Base-by-base conservation (phyloP, 2,797 vertebrate species). In the Labroides dimidiatus region DNA sequence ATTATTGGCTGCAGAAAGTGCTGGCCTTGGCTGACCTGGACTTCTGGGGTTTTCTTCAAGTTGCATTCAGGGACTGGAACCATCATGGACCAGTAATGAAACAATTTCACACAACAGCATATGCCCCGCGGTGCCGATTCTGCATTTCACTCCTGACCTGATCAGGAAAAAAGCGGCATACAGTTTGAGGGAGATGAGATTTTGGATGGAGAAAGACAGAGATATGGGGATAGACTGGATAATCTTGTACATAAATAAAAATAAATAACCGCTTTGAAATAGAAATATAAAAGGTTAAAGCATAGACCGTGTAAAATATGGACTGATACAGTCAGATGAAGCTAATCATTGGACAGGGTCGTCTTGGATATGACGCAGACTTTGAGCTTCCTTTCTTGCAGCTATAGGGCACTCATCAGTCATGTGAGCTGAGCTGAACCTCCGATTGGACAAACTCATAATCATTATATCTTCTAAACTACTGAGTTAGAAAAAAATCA, bases 51-150 rank as follows among this genome's bases (percentile, higher is more conserved):
- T 75, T 63, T 58, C 21, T 21, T 21, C 0, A 30, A 61, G 56
- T 62, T 63, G 71, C 72, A 66, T 50, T 66, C 44, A 69, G 73
- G 44, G 70, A 73, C 65, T 33, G 57, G 64, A 80, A 72, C 76
- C 77, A 71, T 75, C 49, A 42, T 42, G 61, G 53, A 69, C 49
- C 50, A 71, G 66, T 78, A 88, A 89, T 91, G 84, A 87, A 91
- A 86, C 81, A 87, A 92, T 91, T 93, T 92, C 84, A 88, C 88
- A 91, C 89, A 85, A 84, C 87, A 88, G 80, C 60, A 60, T 75
- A 85, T 77, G 89, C 90, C 92, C 89, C 64, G 61, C 73, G 11
- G 91, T 77, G 84, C 75, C 89, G 90, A 89, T 92, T 85, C 84
- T 13, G 0, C 55, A 56, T 37, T 61, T 50, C 62, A 15, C 75